Evolutionary conservation across 2,888 invertebrate species (phyloP), one percentile per base, ranked within the genome.

Genomic region (Hyppa rectilinea): DNA sequence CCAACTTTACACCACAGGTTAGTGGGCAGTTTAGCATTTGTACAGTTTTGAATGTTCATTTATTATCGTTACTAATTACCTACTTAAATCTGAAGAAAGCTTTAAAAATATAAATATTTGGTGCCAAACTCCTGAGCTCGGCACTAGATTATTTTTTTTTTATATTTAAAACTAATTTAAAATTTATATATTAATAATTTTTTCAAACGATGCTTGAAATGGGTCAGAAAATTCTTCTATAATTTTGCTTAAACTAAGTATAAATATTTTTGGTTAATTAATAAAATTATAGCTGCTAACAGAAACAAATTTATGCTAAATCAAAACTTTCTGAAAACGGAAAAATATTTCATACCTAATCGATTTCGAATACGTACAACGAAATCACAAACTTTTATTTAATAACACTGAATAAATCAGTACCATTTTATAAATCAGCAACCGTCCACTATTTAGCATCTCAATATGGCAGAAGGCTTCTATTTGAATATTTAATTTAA

Each of bases 1-100:
- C 90, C 2, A 92, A 90, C 74, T 95, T 95, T 75, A 95, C 95
- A 29, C 94, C 95, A 47, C 89, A 95, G 92, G 95, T 95, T 75
- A 87, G 92, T 88, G 31, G 4, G 2, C 55, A 61, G 17, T 36
- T 20, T 26, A 14, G 2, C 14, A 5, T 47, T 47, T 0, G 12
- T n/a, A 3, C 23, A 9, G 34, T 17, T 14, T 72, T 68, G n/a
- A n/a, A n/a, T n/a, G n/a, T n/a, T n/a, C n/a, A n/a, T 56, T 0
- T 2, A 67, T 40, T 4, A 4, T 38, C 10, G 1, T 26, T 61
- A 23, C 1, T 12, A 6, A 61, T 4, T 63, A 9, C 6, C n/a
- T 20, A 38, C 29, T 10, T 31, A 38, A 20, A 4, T 71, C 31
- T 7, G 0, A 29, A 47, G 47, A 75, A 61, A 81, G 81, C 76